Evolutionary conservation across 2,113 vertebrate genomes (phyloP), one percentile per base, ranked within the genome.

Genomic region (Chlamydotis undulata): DNA sequence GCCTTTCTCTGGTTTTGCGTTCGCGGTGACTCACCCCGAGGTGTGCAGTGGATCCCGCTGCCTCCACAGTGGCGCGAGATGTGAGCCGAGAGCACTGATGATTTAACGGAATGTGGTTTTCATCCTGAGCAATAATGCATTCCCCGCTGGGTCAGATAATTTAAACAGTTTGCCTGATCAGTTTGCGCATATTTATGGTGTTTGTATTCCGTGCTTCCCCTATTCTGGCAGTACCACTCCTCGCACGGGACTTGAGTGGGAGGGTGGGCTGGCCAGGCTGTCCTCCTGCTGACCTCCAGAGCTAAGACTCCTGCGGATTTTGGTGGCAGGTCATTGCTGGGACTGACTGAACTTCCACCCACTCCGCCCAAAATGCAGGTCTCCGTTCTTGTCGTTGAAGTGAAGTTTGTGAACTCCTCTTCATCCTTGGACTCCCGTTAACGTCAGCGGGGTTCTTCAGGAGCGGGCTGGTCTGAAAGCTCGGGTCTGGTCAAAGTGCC

Each of bases 181-280:
- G 19, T 11, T 33, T 25, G 71, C 24, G 8, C 4, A 1, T n/a
- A 9, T 35, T 12, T 29, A 16, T 12, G 61, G 7, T 25, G 55
- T 2, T 55, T 53, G n/a, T 14, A 2, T 19, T 21, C 4, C 0
- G 19, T 5, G n/a, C 25, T 55, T 29, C 25, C 39, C 28, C 39
- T 14, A 23, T n/a, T 55, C 23, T 19, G 6, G 41, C 56, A 21
- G 5, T 5, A 2, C 16, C 14, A 2, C 39, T 68, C 16, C 55
- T 39, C 35, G 47, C 45, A 9, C 3, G 1, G 56, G 29, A 11
- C 39, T 26, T 17, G 39, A 19, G 10, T 7, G 69, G 47, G 3
- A 5, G 41, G 4, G 24, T 22, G 37, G 61, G 4, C 52, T 33
- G 35, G 43, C n/a, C 52, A 25, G 41, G 4, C n/a, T 35, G 50